Conservation (phyloP, 2,888 invertebrate genomes). For the Graphium colonna region DNA sequence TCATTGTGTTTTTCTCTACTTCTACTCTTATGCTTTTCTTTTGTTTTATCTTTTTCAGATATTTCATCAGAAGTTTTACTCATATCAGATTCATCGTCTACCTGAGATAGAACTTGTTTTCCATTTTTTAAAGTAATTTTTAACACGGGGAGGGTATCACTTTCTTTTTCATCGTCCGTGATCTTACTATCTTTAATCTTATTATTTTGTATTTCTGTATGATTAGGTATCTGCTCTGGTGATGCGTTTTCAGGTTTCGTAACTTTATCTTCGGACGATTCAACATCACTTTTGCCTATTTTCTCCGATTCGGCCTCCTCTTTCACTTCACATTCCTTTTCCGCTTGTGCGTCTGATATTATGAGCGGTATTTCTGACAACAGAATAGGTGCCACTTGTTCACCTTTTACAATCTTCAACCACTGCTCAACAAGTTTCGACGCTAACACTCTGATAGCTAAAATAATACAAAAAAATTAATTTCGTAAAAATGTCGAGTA, state of each 20-base stretch:
- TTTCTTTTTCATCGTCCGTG: conserved; percentile 48
- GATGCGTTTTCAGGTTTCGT: conserved; percentile 26
- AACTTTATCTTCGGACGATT: conserved; percentile 24
- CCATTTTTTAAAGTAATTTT: conserved; percentile 87
- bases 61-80: conserved; percentile 49
- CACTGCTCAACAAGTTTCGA: conserved; percentile 92
- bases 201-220: conserved; percentile 14
- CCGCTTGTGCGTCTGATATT: conserved; percentile 48
- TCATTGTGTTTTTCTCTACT: conserved; percentile 69
- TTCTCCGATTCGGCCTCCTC: conserved; percentile 24
- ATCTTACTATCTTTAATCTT: too few relatives aligned
- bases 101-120: conserved; percentile 84
- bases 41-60: conserved; percentile 51
- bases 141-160: conserved; percentile 59
- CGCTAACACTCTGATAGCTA: conserved; percentile 89
- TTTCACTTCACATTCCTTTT: conserved; percentile 35
- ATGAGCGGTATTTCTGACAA: conserved; percentile 61
- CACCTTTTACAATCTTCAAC: conserved; percentile 92
- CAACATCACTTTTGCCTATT: conserved; percentile 28
- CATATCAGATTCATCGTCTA: conserved; percentile 66
- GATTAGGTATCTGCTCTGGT: background rate
- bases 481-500: conserved; percentile 1
- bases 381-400: conserved; percentile 73
- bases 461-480: conserved; percentile 43
- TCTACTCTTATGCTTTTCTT: conserved; percentile 55